Conservation (phyloP, 2,113 vertebrate genomes). For the Tinamus guttatus region DNA sequence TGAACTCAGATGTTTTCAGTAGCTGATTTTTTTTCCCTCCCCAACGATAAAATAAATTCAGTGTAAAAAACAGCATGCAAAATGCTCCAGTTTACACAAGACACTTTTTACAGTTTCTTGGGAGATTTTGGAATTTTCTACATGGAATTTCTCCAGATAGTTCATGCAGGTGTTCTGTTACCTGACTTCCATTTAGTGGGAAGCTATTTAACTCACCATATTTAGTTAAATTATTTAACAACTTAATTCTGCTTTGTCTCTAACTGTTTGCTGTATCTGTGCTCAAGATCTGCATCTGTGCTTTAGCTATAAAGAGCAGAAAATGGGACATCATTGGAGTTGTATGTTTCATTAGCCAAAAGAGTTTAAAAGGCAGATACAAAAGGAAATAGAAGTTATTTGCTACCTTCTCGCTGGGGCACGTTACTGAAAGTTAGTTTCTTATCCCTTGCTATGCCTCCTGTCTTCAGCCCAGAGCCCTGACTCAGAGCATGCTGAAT, state of each 20-base stretch:
- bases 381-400: neutral
- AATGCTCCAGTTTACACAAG: neutral
- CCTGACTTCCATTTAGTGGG: neutral
- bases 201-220: neutral
- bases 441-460: neutral
- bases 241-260: slow-evolving; percentile 32
- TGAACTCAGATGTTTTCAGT: slow-evolving; percentile 43
- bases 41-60: slow-evolving; percentile 3
- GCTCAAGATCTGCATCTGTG: too few species aligned
- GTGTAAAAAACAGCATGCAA: neutral
- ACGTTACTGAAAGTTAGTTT: neutral
- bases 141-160: slow-evolving; percentile 8
- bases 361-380: neutral
- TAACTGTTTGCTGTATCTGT: slow-evolving; percentile 33
- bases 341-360: neutral
- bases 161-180: slow-evolving; percentile 35
- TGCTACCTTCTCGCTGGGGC: neutral
- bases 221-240: slow-evolving; percentile 47
- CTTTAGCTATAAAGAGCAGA: neutral
- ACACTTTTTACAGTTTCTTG: neutral
- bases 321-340: neutral
- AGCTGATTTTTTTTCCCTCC: neutral
- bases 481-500: neutral
- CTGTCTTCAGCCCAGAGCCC: neutral
- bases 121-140: slow-evolving; percentile 8